Evolutionary conservation across 1,140 invertebrate species (phyloP), one percentile per base, ranked within the genome.

Genomic region (Drosophila asahinai): DNA sequence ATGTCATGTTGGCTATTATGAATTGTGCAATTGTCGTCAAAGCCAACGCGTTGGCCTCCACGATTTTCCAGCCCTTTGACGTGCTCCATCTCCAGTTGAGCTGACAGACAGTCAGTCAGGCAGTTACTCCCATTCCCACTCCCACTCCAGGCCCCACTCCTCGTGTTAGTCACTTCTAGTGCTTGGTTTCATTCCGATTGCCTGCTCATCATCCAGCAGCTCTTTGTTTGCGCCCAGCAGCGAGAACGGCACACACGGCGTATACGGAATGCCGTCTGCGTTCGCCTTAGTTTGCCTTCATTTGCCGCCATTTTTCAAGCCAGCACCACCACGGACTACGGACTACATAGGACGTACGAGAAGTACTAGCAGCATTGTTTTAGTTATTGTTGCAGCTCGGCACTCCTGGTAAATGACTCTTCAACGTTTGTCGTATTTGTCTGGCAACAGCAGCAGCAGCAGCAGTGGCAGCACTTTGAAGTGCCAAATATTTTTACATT

Each of bases 401-500:
- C 75, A 89, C 86, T 89, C 68, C 66, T 81, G 71, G 84, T 90
- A 89, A 89, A 89, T 89, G 84, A 84, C 84, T 81, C 86, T 89
- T 89, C 86, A 89, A 89, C 81, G 86, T 89, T 87, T 87, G 81
- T 87, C 84, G 84, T 84, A 89, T 89, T 87, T 87, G 81, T 87
- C 83, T 89, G 84, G 84, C 82, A 81, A 67, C 40, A 42, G 40
- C 54, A 81, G 71, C 40, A 42, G 40, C 54, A 55, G 54, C 54
- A 9, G 12, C 54, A 14, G 33, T 11, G 8, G 36, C 12, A 38
- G 36, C 36, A 89, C 84, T 90, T 90, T 90, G 49, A 80, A 89
- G 84, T 89, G 84, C 81, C 84, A 84, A 90, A 89, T 90, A 89
- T 90, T 89, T 89, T 90, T 81, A 81, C 86, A 90, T 89, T 89